A percentile compares a stretch with the other conserved stretches of the same genome.
These are phyloP conservation scores for Cataglyphis hispanica DNA, from an alignment of 1,140 invertebrate species.

Conservation along the genomic window DNA sequence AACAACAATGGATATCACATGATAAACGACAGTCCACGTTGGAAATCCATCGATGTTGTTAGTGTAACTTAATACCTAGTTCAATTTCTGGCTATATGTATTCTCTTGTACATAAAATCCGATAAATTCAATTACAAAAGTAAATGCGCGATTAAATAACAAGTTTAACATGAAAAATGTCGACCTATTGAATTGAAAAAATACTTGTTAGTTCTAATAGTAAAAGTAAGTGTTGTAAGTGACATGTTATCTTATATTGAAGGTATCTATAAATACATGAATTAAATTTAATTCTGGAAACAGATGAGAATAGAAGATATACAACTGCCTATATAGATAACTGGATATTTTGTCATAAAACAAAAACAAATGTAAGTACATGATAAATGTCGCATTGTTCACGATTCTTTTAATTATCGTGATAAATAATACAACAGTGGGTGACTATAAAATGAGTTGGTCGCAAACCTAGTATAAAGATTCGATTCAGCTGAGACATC, in stretches of 20 bases:
- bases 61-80: constrained; percentile 5
- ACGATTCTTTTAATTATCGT: neutral
- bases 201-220: neutral
- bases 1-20: constrained; percentile 48
- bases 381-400: neutral
- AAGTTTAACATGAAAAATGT: neutral
- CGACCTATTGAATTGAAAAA: neutral
- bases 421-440: constrained; percentile 23
- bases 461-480: neutral
- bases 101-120: neutral
- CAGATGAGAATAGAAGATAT: neutral
- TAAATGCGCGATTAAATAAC: constrained; percentile 9
- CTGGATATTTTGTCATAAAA: neutral
- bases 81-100: neutral
- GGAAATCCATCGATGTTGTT: neutral
- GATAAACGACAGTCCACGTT: constrained; percentile 6
- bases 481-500: neutral
- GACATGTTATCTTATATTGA: no score
- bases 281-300: neutral
- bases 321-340: neutral
- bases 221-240: neutral
- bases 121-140: constrained; percentile 16
- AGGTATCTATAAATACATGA: no score
- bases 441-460: neutral
- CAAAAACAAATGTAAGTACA: neutral